Base-by-base conservation (phyloP, 2,888 invertebrate species). In the Pyrrhia umbra region DNA sequence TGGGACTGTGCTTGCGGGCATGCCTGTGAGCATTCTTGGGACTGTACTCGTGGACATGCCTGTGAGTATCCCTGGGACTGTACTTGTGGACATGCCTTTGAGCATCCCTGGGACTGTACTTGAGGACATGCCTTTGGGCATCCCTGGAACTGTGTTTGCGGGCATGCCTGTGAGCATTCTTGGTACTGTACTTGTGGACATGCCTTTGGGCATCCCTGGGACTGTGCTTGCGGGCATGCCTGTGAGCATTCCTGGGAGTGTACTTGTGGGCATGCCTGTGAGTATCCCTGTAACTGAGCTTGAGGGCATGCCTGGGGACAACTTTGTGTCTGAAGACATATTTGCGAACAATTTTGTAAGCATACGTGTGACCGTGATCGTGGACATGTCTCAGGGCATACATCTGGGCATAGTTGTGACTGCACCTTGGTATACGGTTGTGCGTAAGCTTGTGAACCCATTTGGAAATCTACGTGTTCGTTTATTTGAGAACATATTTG, bases 51-150 rank as follows among this genome's bases (percentile, higher is more conserved):
- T 23, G 51, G 10, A 10, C 10, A 15, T 34, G 30, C 6, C 8
- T 25, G 25, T 15, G 25, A 37, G 9, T n/a, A 25, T 23, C 13
- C 34, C n/a, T 34, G 34, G 13, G n/a, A 34, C 13, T 34, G 34
- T n/a, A 8, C 34, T 18, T 10, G 9, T 9, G 25, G 9, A 23
- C 15, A 5, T 10, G 10, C 13, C 6, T 37, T 9, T 10, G 21
- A 15, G 37, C 54, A 20, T 16, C 4, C 47, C 43, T 49, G 47
- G 15, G 66, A 5, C 15, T 47, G 42, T 8, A 23, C 2, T 25
- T 46, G 52, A 15, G 3, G 3, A 6, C 20, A 15, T 52, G 9
- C 9, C 10, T 18, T 27, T 9, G 30, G 27, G n/a, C 52, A 25
- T 8, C 10, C 25, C 39, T 40, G 20, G 4, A 30, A 9, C 10